Evolutionary conservation across 2,113 vertebrate species (phyloP).

Genomic region (Sturnus vulgaris): DNA sequence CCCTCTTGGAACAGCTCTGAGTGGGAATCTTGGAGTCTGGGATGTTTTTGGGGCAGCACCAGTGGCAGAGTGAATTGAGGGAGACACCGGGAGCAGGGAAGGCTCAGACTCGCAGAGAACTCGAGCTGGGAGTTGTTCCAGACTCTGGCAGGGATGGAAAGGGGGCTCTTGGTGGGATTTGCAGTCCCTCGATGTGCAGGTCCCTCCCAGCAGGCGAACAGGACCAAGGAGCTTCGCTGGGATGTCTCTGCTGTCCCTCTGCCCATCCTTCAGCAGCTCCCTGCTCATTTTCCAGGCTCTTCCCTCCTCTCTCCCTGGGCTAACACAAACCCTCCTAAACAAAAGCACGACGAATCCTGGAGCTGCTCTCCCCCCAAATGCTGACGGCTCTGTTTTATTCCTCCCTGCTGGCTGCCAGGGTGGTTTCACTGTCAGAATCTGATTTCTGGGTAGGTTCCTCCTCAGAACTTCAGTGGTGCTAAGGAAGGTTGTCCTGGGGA

Average conservation of each 20-base stretch:
- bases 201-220: not conserved
- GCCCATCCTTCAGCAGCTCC: not conserved
- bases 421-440: not conserved
- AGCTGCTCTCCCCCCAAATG: not conserved
- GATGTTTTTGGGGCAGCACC: not conserved
- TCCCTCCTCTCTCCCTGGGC: not conserved
- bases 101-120: not conserved
- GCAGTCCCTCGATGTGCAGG: rapidly evolving
- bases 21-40: not conserved
- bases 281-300: not conserved
- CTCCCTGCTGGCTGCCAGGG: not conserved
- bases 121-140: not conserved
- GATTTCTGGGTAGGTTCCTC: slow-evolving; percentile 8
- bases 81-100: rapidly evolving
- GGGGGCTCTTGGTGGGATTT: not conserved
- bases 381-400: not conserved
- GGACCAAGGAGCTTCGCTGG: not conserved
- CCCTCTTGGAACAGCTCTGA: not conserved
- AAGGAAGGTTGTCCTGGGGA: slow-evolving; percentile 37
- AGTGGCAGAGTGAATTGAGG: not conserved
- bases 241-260: not conserved
- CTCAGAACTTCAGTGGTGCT: not conserved
- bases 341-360: not conserved
- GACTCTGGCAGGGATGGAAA: not conserved
- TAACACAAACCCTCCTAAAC: not conserved